Evolutionary conservation across 2,888 invertebrate species (phyloP).

Genomic region (Netelia inedita): DNA sequence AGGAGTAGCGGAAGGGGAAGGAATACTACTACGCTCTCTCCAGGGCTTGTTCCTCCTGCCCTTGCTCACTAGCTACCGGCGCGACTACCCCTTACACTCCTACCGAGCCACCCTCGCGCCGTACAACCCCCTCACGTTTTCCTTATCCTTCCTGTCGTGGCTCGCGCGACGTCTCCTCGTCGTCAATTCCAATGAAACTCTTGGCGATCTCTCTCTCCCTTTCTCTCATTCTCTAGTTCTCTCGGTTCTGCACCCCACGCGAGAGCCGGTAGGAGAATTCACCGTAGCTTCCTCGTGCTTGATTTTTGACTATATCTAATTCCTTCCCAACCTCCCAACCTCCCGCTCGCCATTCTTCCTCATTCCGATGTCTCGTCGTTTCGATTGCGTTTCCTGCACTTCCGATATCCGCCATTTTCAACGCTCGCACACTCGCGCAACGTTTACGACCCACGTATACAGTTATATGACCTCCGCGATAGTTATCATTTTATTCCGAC

Average conservation of each 20-base stretch:
- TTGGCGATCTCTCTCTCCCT: slow-evolving; percentile 45
- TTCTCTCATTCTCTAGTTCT: background rate
- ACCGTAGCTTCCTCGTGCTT: background rate
- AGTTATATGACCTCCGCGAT: background rate
- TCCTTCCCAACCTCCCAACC: background rate
- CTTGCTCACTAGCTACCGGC: slow-evolving; percentile 18
- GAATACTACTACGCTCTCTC: slow-evolving; percentile 38
- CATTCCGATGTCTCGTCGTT: slow-evolving; percentile 1
- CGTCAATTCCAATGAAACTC: slow-evolving; percentile 57
- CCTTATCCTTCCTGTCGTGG: slow-evolving; percentile 46
- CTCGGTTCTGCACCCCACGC: slow-evolving; percentile 13
- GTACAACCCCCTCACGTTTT: slow-evolving; percentile 52
- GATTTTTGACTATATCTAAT: slow-evolving; percentile 9
- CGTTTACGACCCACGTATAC: slow-evolving; percentile 15
- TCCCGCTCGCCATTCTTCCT: background rate
- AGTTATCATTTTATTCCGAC: background rate
- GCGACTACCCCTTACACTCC: slow-evolving; percentile 33
- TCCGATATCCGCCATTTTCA: slow-evolving; percentile 54
- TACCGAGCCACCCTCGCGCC: slow-evolving; percentile 49
- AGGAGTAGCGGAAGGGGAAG: slow-evolving; percentile 19
- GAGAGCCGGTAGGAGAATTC: slow-evolving; percentile 32
- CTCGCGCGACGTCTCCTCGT: slow-evolving; percentile 35
- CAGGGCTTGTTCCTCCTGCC: slow-evolving; percentile 35
- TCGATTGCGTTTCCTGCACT: slow-evolving; percentile 34
- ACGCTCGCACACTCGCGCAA: slow-evolving; percentile 6